These are phyloP conservation scores for Tapirus terrestris DNA, from an alignment of 2,113 vertebrate species.

Conservation along the genomic window DNA sequence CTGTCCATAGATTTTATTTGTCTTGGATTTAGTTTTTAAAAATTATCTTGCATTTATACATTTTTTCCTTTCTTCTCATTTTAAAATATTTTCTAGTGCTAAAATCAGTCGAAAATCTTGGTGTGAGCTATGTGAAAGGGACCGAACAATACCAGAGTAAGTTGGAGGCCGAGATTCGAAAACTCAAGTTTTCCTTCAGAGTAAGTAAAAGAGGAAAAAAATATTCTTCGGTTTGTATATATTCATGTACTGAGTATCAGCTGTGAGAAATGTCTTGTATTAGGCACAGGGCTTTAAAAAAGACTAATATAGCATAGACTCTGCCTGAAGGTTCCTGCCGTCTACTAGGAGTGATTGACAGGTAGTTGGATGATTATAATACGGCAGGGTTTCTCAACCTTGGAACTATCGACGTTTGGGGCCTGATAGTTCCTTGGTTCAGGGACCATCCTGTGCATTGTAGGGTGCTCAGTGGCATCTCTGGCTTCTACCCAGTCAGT, in stretches of 20 bases:
- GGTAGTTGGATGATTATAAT: neutral
- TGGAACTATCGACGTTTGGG: neutral
- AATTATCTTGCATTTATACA: neutral
- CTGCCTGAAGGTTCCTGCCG: neutral
- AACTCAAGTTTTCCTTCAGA: constrained; percentile 91
- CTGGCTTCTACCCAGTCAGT: neutral
- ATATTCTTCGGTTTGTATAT: neutral
- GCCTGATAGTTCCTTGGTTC: neutral
- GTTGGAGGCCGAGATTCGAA: constrained; percentile 85
- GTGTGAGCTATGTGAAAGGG: constrained; percentile 90
- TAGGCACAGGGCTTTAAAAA: neutral
- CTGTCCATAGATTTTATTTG: neutral
- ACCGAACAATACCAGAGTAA: constrained; percentile 86
- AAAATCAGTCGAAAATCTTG: constrained; percentile 94
- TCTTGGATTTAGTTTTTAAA: constrained; percentile 12
- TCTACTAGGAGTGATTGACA: neutral
- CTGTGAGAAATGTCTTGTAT: neutral
- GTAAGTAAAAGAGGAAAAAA: constrained; percentile 80
- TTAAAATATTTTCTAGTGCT: constrained; percentile 87
- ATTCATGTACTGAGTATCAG: neutral
- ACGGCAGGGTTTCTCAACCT: neutral
- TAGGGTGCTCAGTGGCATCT: neutral
- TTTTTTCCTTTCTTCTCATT: neutral
- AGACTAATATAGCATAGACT: neutral
- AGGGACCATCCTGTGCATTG: neutral